Conservation (phyloP, 1,140 invertebrate species). For the Drosophila quadrilineata region DNA sequence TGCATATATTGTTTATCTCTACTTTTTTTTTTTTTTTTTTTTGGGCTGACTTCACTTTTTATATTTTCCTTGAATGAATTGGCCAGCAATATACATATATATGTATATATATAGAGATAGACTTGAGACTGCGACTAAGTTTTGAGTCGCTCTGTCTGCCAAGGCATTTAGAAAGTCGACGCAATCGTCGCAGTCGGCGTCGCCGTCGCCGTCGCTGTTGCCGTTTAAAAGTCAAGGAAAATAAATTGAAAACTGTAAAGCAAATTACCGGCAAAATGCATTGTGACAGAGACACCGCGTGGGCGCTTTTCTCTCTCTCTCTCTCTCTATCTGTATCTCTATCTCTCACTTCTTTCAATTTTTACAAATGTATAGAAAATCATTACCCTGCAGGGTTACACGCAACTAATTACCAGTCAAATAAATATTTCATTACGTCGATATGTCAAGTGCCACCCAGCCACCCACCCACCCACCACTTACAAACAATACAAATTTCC, state of each 20-base stretch:
- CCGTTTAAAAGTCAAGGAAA: constrained; percentile 54
- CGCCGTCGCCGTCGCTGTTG: constrained; percentile 17
- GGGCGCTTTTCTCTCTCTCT: constrained; percentile 39
- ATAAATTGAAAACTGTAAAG: constrained; percentile 80
- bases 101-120: too few species aligned
- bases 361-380: constrained; percentile 1
- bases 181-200: constrained; percentile 25
- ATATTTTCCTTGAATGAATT: constrained; percentile 34
- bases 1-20: too few species aligned
- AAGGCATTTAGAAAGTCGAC: constrained; percentile 75
- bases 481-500: too few species aligned
- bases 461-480: background rate
- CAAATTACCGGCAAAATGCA: constrained; percentile 76
- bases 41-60: background rate
- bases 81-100: constrained; percentile 68
- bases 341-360: background rate
- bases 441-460: background rate
- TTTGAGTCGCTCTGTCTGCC: too few species aligned
- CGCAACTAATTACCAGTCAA: constrained; percentile 28
- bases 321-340: background rate
- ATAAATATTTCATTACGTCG: constrained; percentile 17
- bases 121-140: constrained; percentile 23
- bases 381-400: too few species aligned
- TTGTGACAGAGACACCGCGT: constrained; percentile 75
- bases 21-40: background rate